A percentile compares a stretch with the other conserved stretches of the same genome.
These are phyloP conservation scores for Colletes gigas DNA, from an alignment of 1,140 invertebrate species.

Conservation along the genomic window DNA sequence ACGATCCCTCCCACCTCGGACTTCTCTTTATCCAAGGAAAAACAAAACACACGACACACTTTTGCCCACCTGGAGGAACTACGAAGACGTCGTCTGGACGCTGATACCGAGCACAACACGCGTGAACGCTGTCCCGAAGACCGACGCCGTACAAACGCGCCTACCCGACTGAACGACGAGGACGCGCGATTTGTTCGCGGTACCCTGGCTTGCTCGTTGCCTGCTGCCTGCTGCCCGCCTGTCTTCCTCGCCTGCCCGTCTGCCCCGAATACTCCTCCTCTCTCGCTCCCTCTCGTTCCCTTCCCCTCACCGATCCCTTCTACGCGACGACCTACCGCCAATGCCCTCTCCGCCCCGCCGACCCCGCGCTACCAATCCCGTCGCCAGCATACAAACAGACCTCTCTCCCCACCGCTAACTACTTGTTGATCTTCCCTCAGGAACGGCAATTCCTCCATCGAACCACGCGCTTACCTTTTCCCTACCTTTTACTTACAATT, in stretches of 20 bases:
- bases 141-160: constrained; percentile 64
- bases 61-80: not conserved
- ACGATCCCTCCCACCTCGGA: not conserved
- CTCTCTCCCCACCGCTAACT: constrained; percentile 59
- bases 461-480: not conserved
- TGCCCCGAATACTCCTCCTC: constrained; percentile 37
- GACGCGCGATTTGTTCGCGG: constrained; percentile 52
- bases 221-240: constrained; percentile 14
- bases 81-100: not conserved
- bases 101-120: constrained; percentile 6
- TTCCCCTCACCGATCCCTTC: constrained; percentile 19
- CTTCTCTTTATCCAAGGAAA: not conserved
- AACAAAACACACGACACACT: constrained; percentile 41
- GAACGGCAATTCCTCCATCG: constrained; percentile 11
- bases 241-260: constrained; percentile 3
- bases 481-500: not conserved
- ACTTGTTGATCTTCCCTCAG: constrained; percentile 71
- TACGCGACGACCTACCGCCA: constrained; percentile 20
- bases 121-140: constrained; percentile 17
- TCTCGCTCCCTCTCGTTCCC: not conserved
- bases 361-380: constrained; percentile 40
- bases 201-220: constrained; percentile 33
- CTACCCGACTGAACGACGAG: constrained; percentile 63
- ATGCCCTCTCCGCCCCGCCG: constrained; percentile 14
- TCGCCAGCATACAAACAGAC: constrained; percentile 61